Conservation (phyloP, 2,888 invertebrate genomes). For the Apodemia mormo region DNA sequence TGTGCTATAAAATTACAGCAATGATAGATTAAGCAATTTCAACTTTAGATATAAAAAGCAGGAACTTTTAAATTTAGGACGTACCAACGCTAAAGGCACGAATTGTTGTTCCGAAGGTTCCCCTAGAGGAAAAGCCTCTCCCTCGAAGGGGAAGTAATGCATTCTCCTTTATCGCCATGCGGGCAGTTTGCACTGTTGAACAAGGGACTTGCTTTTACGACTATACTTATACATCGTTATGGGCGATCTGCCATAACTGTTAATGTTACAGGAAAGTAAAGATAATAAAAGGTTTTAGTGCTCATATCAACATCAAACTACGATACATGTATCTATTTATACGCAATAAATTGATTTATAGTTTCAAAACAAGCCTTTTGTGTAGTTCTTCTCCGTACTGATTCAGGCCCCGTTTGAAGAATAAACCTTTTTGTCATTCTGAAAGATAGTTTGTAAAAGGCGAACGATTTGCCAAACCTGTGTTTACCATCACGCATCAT, state of each 20-base stretch:
- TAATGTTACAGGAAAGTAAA: slow-evolving; percentile 7
- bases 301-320: background rate
- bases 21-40: slow-evolving; percentile 21
- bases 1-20: slow-evolving; percentile 5
- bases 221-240: slow-evolving; percentile 67
- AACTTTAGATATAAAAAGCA: slow-evolving; percentile 47
- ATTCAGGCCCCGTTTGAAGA: too few species aligned
- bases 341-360: background rate
- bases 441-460: too few species aligned
- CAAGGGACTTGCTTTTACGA: slow-evolving; percentile 74
- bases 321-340: background rate
- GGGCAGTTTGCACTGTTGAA: slow-evolving; percentile 73
- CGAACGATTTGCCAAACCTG: too few species aligned
- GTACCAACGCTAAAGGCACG: slow-evolving; percentile 65
- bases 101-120: slow-evolving; percentile 65
- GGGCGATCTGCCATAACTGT: slow-evolving; percentile 30
- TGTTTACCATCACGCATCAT: too few species aligned
- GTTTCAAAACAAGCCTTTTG: too few species aligned
- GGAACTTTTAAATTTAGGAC: slow-evolving; percentile 67
- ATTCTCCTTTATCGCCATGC: slow-evolving; percentile 77
- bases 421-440: too few species aligned
- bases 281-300: slow-evolving; percentile 15
- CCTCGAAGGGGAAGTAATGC: slow-evolving; percentile 72
- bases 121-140: slow-evolving; percentile 68
- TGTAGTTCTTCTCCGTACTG: too few species aligned